Evolutionary conservation across 1,140 invertebrate species (phyloP), one percentile per base, ranked within the genome.

Genomic region (Papilio dardanus): DNA sequence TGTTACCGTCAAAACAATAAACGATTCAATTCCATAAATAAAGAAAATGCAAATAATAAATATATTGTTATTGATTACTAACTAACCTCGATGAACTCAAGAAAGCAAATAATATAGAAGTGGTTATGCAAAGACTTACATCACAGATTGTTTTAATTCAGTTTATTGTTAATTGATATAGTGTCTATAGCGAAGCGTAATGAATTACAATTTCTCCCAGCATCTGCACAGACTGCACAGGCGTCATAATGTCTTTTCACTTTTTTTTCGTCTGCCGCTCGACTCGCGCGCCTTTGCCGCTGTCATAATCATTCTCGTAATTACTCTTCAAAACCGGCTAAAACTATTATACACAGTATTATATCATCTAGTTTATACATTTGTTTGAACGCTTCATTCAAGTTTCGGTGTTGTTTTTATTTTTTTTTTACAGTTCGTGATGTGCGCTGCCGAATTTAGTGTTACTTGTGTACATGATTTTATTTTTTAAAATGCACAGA

Each of bases 401-500:
- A 77, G 79, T 83, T 76, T 75, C 76, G 82, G 75, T 83, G 77
- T 65, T 77, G 75, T 81, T 82, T 77, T 86, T 80, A 83, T 85
- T 81, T 86, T 77, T 85, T 83, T 82, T 87, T 81, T 82, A 85
- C 88, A 89, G 90, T 89, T 88, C 88, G 91, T 90, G 86, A 93
- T 92, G 83, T 89, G 86, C 88, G 80, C 82, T 81, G 83, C 86
- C 89, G 87, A 81, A 78, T 88, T 88, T 88, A 88, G 85, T 87
- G 83, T 91, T 87, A 82, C 83, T 85, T 88, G 83, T 91, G 85
- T 92, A 88, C 81, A 84, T 84, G 77, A 76, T 87, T 89, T 81
- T 86, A 77, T 86, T 83, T 88, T 88, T 80, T 91, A 86, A 88
- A 85, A 92, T 91, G 92, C 92, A 92, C 92, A 88, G 75, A 86